Conservation (phyloP, 2,113 vertebrate species). For the Theropithecus gelada region DNA sequence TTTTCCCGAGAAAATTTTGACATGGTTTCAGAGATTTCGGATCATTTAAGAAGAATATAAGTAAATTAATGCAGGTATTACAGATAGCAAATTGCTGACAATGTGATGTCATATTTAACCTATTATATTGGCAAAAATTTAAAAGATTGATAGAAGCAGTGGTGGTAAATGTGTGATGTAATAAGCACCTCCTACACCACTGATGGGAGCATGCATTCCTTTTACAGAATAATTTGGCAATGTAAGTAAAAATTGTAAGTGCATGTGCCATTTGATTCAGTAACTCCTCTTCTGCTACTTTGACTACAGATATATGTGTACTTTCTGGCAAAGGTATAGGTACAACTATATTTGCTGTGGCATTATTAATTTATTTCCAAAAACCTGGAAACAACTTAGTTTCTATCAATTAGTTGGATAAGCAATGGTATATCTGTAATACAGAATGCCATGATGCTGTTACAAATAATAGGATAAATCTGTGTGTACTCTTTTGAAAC, state of each 20-base stretch:
- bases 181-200: not conserved
- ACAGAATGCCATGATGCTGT: not conserved
- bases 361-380: not conserved
- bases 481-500: not conserved
- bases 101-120: not conserved
- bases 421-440: not conserved
- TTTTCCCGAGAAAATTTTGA: not conserved
- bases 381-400: not conserved
- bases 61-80: not conserved
- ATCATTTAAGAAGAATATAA: slow-evolving; percentile 28
- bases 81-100: not conserved
- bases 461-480: slow-evolving; percentile 13
- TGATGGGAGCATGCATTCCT: not conserved
- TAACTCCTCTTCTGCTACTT: not conserved
- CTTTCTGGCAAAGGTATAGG: not conserved
- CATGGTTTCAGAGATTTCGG: not conserved
- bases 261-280: not conserved
- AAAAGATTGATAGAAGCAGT: not conserved
- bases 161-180: not conserved
- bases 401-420: slow-evolving; percentile 8
- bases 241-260: not conserved
- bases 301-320: not conserved
- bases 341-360: not conserved
- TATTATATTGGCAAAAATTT: not conserved
- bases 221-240: not conserved